phyloP scores from a whole-genome alignment of 2,888 invertebrate genomes.

The Troides aeacus region DNA sequence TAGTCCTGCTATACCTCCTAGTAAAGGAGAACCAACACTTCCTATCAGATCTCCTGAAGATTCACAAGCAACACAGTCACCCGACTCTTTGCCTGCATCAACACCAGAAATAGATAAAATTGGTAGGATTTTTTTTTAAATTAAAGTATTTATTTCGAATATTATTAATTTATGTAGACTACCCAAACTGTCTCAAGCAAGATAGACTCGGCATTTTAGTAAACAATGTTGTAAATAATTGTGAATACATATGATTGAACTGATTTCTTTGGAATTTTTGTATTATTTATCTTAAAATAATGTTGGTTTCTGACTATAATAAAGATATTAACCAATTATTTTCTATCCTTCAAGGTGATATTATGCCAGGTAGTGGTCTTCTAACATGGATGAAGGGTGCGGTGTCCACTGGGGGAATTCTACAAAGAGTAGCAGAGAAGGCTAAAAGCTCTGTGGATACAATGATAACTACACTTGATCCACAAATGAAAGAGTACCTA shows the following conservation, averaged over 20 bases:
- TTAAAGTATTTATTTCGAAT: no score
- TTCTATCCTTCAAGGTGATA: slow-evolving; percentile 54
- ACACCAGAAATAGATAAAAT: slow-evolving; percentile 59
- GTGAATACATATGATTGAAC: no score
- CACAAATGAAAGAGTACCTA: slow-evolving; percentile 93
- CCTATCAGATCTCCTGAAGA: slow-evolving; percentile 67
- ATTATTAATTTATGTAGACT: no score
- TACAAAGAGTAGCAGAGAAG: slow-evolving; percentile 86
- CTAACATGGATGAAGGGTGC: slow-evolving; percentile 86
- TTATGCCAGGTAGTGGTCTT: slow-evolving; percentile 80
- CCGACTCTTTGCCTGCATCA: slow-evolving; percentile 60
- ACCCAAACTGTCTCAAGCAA: no score
- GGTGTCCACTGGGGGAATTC: slow-evolving; percentile 81
- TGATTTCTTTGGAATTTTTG: no score
- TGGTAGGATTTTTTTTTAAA: slow-evolving; percentile 42
- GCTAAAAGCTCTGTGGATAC: slow-evolving; percentile 90
- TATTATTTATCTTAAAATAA: no score
- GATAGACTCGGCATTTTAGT: no score
- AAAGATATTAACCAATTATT: neutral
- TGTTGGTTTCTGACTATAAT: neutral
- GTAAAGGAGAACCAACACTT: slow-evolving; percentile 68
- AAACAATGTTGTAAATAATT: no score
- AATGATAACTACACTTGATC: slow-evolving; percentile 92
- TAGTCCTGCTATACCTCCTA: slow-evolving; percentile 76
- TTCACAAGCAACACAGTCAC: slow-evolving; percentile 59